Percentiles rank a stretch among this genome's conserved stretches.
Conservation (phyloP, 1,140 invertebrate genomes). For the Myzus persicae region DNA sequence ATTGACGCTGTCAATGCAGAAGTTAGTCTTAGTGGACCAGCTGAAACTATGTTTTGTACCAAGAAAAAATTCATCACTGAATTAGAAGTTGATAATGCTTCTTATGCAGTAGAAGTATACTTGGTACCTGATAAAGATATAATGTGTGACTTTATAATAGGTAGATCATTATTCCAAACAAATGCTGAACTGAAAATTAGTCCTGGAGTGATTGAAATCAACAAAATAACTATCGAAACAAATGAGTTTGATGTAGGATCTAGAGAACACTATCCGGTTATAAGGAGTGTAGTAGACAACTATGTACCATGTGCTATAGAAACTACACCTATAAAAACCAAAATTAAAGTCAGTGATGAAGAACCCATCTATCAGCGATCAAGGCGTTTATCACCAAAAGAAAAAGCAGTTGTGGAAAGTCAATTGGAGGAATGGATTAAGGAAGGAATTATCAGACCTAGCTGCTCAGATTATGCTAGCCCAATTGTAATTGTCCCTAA, state of each 20-base stretch:
- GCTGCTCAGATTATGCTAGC: neutral
- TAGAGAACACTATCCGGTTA: neutral
- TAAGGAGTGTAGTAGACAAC: neutral
- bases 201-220: neutral
- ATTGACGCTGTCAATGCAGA: neutral
- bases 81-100: neutral
- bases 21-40: neutral
- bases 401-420: neutral
- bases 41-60: neutral
- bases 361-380: neutral
- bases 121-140: neutral
- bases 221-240: neutral
- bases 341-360: neutral
- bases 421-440: neutral
- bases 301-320: neutral
- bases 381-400: neutral
- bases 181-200: neutral
- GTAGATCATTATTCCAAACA: neutral
- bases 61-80: neutral
- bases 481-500: neutral
- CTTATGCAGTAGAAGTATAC: neutral
- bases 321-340: neutral
- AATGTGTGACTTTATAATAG: neutral
- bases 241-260: neutral
- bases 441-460: neutral